Conservation (phyloP, 2,113 vertebrate species). For the Microtus ochrogaster region DNA sequence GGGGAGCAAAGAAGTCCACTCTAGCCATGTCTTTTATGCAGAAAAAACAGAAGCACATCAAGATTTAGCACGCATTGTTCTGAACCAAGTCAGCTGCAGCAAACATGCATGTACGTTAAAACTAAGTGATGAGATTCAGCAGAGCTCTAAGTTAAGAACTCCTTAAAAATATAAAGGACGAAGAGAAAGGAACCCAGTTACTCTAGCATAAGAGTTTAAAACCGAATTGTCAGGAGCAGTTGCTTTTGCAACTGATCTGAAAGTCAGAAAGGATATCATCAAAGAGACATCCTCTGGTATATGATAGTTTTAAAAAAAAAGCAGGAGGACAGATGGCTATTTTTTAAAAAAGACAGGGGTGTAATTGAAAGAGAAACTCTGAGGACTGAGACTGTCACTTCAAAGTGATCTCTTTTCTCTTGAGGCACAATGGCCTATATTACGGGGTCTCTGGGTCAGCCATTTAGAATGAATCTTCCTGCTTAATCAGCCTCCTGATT, state of each 20-base stretch:
- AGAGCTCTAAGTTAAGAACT: not conserved
- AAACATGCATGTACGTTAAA: not conserved
- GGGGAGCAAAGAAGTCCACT: not conserved
- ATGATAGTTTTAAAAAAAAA: not conserved
- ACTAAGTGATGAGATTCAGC: not conserved
- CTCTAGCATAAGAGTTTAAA: not conserved
- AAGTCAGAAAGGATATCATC: conserved; percentile 24
- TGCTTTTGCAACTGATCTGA: not conserved
- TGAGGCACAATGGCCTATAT: not conserved
- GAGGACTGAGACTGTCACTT: not conserved
- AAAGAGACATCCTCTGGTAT: conserved; percentile 31
- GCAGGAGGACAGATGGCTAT: conserved; percentile 3
- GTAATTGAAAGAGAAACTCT: conserved; percentile 7
- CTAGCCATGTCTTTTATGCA: not conserved
- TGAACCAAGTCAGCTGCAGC: not conserved
- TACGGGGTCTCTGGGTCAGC: not conserved
- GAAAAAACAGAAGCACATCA: not conserved
- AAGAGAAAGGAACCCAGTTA: not conserved
- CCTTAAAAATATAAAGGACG: not conserved
- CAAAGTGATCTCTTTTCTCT: conserved; percentile 32
- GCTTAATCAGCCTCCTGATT: conserved; percentile 52
- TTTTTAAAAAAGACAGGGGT: not conserved
- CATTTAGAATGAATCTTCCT: conserved; percentile 52
- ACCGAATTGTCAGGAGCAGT: not conserved
- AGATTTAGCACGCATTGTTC: not conserved